Conservation (phyloP, 1,140 invertebrate genomes). For the Nylanderia fulva region DNA sequence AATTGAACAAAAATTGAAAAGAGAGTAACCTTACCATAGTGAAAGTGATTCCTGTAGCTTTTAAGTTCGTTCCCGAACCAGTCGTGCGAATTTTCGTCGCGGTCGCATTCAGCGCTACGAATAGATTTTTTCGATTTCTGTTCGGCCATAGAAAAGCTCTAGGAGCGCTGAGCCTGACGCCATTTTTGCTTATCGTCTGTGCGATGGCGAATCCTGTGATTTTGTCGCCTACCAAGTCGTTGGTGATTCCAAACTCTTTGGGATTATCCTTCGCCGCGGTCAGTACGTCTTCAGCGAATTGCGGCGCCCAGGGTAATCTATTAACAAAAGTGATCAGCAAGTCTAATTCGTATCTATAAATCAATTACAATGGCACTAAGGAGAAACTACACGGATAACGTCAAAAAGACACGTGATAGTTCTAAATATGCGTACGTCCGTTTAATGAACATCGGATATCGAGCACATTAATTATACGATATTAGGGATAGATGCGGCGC, state of each 20-base stretch:
- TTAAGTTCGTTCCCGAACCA: constrained; percentile 34
- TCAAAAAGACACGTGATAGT: constrained; percentile 6
- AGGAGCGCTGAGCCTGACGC: constrained; percentile 89
- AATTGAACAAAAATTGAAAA: not conserved
- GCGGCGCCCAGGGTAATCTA: constrained; percentile 86
- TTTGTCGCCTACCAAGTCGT: constrained; percentile 87
- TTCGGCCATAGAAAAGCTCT: constrained; percentile 88
- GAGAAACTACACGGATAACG: not conserved
- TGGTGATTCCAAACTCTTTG: constrained; percentile 85
- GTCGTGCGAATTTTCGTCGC: constrained; percentile 86
- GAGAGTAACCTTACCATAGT: not conserved
- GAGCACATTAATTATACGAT: not conserved
- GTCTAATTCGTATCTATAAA: not conserved
- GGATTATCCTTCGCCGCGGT: constrained; percentile 87
- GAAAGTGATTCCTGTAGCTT: not conserved
- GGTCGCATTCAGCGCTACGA: constrained; percentile 89
- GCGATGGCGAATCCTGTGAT: constrained; percentile 83
- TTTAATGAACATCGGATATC: not conserved
- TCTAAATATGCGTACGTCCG: not conserved
- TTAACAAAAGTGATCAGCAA: constrained; percentile 21
- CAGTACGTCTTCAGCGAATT: constrained; percentile 86
- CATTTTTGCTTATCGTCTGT: constrained; percentile 88
- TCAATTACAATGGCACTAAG: not conserved
- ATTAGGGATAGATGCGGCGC: not conserved
- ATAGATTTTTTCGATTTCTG: constrained; percentile 89